Conservation (phyloP, 2,888 invertebrate species). For the Philereme transversata region DNA sequence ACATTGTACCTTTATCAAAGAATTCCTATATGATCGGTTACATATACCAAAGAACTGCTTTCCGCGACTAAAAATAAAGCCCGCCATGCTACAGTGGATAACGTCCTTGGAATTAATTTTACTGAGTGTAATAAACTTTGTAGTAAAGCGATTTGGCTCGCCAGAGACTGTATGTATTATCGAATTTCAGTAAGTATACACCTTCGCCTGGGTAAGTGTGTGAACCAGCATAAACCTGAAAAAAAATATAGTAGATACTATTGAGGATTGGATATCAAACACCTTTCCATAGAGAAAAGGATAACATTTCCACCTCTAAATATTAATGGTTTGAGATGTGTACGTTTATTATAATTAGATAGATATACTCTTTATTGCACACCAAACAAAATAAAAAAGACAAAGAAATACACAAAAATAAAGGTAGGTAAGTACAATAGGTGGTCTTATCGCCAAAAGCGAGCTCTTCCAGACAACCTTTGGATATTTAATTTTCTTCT, state of each 20-base stretch:
- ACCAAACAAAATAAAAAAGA: too few species aligned
- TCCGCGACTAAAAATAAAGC: slow-evolving; percentile 4
- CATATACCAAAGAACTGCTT: slow-evolving; percentile 3
- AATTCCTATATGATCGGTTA: background rate
- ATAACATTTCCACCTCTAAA: too few species aligned
- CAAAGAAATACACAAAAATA: too few species aligned
- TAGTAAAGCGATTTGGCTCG: slow-evolving; percentile 99
- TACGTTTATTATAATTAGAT: too few species aligned
- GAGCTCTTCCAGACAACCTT: too few species aligned
- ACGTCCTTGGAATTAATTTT: slow-evolving; percentile 38
- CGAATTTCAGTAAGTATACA: slow-evolving; percentile 98
- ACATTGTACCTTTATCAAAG: background rate
- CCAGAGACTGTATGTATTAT: slow-evolving; percentile 99
- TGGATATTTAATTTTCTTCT: too few species aligned
- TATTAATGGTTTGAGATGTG: too few species aligned
- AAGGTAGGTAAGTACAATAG: too few species aligned
- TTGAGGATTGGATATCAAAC: background rate
- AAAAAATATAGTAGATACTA: slow-evolving; percentile 28
- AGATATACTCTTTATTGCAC: too few species aligned
- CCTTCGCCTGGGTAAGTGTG: slow-evolving; percentile 99
- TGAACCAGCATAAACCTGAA: slow-evolving; percentile 96
- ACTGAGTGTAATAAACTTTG: slow-evolving; percentile 97
- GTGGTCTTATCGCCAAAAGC: too few species aligned
- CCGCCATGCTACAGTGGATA: slow-evolving; percentile 8
- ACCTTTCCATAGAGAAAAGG: too few species aligned